Percentiles rank a stretch among this genome's conserved stretches.
phyloP scores from a whole-genome alignment of 2,113 vertebrate genomes.

The Corythaeola cristata region DNA sequence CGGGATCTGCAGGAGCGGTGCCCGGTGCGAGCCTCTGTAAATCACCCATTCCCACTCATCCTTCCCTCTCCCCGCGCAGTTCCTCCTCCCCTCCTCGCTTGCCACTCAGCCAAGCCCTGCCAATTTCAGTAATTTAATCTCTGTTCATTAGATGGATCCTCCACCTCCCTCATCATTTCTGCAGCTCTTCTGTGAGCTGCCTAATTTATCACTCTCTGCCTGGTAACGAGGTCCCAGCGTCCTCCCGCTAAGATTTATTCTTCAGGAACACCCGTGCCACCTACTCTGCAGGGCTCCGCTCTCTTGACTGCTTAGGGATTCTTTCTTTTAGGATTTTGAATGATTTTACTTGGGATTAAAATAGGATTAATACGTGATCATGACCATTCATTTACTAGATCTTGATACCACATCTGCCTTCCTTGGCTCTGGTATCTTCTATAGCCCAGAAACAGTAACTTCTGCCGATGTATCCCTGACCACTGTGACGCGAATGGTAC shows the following conservation, averaged over 20 bases:
- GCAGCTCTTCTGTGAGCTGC: conserved; percentile 46
- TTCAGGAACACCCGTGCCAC: conserved; percentile 32
- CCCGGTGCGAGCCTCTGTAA: neutral
- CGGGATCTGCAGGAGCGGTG: neutral
- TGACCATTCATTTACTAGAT: neutral
- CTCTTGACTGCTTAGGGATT: neutral
- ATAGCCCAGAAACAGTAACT: neutral
- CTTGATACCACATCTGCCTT: neutral
- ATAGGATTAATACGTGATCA: neutral
- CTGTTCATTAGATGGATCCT: conserved; percentile 49
- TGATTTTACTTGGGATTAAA: neutral
- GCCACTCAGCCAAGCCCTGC: conserved; percentile 35
- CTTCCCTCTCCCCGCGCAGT: neutral
- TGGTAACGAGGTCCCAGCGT: conserved; percentile 29
- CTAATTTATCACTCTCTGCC: conserved; percentile 55
- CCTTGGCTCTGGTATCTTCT: neutral
- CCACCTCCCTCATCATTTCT: conserved; percentile 63
- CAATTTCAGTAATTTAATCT: conserved; percentile 50
- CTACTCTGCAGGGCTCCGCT: neutral
- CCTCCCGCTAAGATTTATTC: conserved; percentile 10
- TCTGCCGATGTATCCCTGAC: neutral
- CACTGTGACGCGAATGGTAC: neutral
- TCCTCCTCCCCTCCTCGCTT: neutral
- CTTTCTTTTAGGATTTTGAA: neutral
- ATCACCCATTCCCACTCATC: neutral